Evolutionary conservation across 2,888 invertebrate genomes (phyloP), one percentile per base, ranked within the genome.

Genomic region (Pammene aurita): DNA sequence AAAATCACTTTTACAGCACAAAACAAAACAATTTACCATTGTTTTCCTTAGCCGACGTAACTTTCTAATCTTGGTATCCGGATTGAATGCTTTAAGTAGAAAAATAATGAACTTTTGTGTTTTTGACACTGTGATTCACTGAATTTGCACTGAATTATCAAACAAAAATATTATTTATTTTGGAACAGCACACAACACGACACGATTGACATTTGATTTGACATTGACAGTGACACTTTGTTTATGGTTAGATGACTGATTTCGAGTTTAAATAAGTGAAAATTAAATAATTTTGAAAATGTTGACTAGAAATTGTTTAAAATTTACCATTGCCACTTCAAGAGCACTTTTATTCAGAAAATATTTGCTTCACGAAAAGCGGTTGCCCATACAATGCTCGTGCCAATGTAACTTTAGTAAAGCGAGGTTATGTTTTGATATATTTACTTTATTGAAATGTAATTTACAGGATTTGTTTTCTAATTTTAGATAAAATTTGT

Each of bases 301-400:
- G 90, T 81, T 87, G 71, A 72, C 80, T 70, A 80, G 85, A 55
- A 82, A 83, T 54, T 86, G 80, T 75, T 66, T 82, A 46, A 87
- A 84, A 86, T 76, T 86, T 72, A 73, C 82, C 69, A 79, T 75
- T 80, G 77, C 76, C 42, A 72, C 83, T 44, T 72, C 83, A 50
- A 84, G 79, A 80, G 57, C 73, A 14, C 67, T 83, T 48, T 55
- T 78, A 10, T 74, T 71, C 44, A 81, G 75, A 72, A 81, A 78
- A 41, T 57, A 77, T 60, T 50, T 75, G 38, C 11, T 73, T 34
- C 74, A 73, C 70, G 77, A 73, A 71, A 81, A 77, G 72, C 50
- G 35, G 61, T 42, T 67, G 55, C 58, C 50, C 6, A 26, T 26
- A 26, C 58, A 58, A 52, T 16, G 70, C 42, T 54, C 72, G 44